Evolutionary conservation across 2,888 invertebrate genomes (phyloP), one percentile per base, ranked within the genome.

Genomic region (Stenotaenia linearis): DNA sequence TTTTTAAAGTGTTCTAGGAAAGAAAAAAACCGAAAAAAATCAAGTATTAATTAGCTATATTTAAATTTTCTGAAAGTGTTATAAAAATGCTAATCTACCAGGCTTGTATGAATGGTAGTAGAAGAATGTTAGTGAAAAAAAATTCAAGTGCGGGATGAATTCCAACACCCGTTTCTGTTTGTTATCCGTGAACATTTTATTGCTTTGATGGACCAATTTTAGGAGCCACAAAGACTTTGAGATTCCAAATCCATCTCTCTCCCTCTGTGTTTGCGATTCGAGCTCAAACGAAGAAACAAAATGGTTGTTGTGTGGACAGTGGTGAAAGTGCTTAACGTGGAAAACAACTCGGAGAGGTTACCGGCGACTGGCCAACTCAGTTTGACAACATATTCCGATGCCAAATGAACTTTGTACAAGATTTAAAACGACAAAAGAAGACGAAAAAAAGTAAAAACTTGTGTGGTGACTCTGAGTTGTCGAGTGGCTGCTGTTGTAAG

Each of bases 181-280:
- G 61, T 61, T 61, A 61, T 61, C 61, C 61, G 25, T 25, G 61
- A 61, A 61, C 61, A 61, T 61, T 61, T 61, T 61, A 23, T 61
- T 77, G 77, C 40, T 77, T 77, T 77, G 77, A 35, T 77, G 77
- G 77, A 77, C 40, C 77, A 35, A 40, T 28, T 45, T 40, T 77
- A 40, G 77, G 77, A 35, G 77, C 77, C 35, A 77, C 77, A 77
- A 35, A 77, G 77, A 77, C 77, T 35, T 77, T 45, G 77, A 40
- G 77, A 77, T 77, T 77, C 77, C 77, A 40, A 28, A 77, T 37
- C 61, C 61, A 61, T 61, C 61, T 61, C 61, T 61, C 25, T 61
- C 61, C 9, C 61, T 23, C 61, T 25, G 25, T 61, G 3, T 61
- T 61, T 61, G 61, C 61, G 61, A 61, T 9, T 61, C 61, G 61